Percentiles rank a stretch among this genome's conserved stretches.
Conservation (phyloP, 2,113 vertebrate species). For the Nesospiza acunhae region DNA sequence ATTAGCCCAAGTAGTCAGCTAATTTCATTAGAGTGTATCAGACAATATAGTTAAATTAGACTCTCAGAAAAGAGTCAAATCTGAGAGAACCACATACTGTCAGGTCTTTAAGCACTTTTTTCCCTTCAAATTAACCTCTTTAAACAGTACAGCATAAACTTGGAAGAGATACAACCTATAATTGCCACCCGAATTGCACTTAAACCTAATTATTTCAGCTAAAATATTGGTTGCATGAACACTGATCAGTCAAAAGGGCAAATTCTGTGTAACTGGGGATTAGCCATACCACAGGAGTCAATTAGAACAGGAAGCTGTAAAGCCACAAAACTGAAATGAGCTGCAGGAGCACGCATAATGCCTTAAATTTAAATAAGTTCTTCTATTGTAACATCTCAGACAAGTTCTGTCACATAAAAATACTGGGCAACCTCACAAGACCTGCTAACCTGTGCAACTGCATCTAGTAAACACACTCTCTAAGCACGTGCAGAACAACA, state of each 20-base stretch:
- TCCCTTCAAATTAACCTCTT: neutral
- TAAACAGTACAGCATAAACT: neutral
- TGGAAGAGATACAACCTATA: neutral
- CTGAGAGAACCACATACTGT: neutral
- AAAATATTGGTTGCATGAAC: neutral
- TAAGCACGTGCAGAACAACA: neutral
- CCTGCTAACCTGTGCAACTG: neutral
- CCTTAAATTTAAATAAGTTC: neutral
- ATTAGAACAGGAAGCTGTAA: neutral
- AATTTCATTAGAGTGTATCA: neutral
- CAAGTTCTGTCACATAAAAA: neutral
- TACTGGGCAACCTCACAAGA: neutral
- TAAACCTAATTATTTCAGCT: conserved; percentile 2
- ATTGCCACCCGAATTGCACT: neutral
- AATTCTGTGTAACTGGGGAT: neutral
- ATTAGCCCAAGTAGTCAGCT: neutral
- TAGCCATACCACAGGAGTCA: neutral
- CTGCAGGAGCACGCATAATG: neutral
- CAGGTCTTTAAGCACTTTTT: neutral
- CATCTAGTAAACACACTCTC: neutral
- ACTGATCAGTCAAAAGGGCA: neutral
- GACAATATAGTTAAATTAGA: neutral
- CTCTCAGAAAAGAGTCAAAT: neutral
- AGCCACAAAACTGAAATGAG: neutral
- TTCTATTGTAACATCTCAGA: neutral